Evolutionary conservation across 1,140 invertebrate species (phyloP).

Genomic region (Bombus picipes): DNA sequence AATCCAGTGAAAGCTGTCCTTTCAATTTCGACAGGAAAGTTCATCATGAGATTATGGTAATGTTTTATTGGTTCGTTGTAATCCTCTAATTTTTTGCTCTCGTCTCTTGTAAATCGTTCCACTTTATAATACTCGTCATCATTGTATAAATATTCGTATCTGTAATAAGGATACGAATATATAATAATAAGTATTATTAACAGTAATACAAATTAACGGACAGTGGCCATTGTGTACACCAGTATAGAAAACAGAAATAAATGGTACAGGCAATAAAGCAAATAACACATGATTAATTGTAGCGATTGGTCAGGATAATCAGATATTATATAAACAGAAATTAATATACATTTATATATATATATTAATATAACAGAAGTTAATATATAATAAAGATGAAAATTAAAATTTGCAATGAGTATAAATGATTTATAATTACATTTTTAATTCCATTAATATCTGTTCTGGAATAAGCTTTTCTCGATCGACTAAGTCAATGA

Average conservation of each 20-base stretch:
- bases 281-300: no score
- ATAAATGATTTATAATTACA: constrained; percentile 56
- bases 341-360: neutral
- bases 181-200: neutral
- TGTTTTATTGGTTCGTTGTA: constrained; percentile 86
- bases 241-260: no score
- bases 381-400: neutral
- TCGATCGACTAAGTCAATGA: constrained; percentile 86
- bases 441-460: constrained; percentile 86
- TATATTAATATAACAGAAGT: neutral
- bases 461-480: constrained; percentile 87
- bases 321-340: no score
- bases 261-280: no score
- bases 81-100: constrained; percentile 86
- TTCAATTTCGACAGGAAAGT: constrained; percentile 86
- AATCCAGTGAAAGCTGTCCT: constrained; percentile 90
- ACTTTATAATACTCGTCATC: constrained; percentile 85
- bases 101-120: constrained; percentile 87
- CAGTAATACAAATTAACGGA: neutral
- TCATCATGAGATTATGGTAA: constrained; percentile 86
- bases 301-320: no score
- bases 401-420: neutral
- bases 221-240: no score
- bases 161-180: constrained; percentile 33
- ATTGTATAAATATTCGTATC: constrained; percentile 78